Conservation (phyloP, 1,140 invertebrate genomes). For the Aphis craccivora region DNA sequence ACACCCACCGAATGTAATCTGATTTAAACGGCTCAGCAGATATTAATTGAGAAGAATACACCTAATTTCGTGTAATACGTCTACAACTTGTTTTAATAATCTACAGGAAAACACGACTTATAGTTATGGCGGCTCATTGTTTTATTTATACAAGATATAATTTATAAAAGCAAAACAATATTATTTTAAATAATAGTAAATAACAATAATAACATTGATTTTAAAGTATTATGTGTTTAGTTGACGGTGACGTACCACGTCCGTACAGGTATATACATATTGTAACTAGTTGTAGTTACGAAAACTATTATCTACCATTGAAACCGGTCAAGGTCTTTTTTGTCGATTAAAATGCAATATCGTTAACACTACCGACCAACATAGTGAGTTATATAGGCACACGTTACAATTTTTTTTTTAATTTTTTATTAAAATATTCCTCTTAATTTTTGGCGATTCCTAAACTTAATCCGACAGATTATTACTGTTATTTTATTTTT, state of each 20-base stretch:
- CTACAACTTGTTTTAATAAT: neutral
- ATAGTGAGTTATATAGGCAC: neutral
- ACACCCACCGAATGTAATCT: neutral
- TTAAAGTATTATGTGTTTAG: neutral
- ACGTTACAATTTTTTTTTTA: neutral
- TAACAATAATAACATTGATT: neutral
- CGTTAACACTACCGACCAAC: neutral
- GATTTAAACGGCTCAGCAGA: constrained; percentile 40
- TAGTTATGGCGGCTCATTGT: neutral
- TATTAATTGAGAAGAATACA: constrained; percentile 13
- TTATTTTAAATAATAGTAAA: neutral
- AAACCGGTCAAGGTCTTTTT: constrained; percentile 41
- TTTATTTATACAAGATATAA: neutral
- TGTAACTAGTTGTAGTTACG: neutral
- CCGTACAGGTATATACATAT: neutral
- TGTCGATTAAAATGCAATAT: neutral
- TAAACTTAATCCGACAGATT: neutral
- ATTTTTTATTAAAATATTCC: neutral
- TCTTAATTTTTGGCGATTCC: too few relatives aligned
- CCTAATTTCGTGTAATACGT: neutral
- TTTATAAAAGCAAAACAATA: neutral
- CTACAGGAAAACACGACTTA: neutral
- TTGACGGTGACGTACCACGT: neutral
- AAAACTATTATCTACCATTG: constrained; percentile 34
- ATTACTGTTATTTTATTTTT: neutral